A percentile compares a stretch with the other conserved stretches of the same genome.
These are phyloP conservation scores for Melopsittacus undulatus DNA, from an alignment of 2,797 vertebrate species.

Conservation along the genomic window DNA sequence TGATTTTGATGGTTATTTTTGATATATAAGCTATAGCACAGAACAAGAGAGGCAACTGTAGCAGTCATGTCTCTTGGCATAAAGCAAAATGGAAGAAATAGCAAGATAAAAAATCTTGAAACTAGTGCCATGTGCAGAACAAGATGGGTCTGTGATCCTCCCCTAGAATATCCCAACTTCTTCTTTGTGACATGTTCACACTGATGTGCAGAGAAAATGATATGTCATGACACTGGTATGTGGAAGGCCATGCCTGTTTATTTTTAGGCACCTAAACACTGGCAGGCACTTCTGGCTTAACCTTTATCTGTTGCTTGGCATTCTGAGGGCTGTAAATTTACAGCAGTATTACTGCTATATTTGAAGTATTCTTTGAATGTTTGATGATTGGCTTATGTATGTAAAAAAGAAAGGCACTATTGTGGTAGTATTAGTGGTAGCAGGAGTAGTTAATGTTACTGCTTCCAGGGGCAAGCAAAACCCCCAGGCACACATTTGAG, in stretches of 20 bases:
- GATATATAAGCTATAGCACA: neutral
- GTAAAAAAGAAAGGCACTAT: neutral
- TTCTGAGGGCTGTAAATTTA: constrained; percentile 23
- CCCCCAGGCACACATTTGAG: neutral
- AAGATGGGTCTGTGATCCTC: neutral
- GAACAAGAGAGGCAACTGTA: neutral
- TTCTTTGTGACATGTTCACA: neutral
- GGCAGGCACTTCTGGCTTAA: constrained; percentile 61
- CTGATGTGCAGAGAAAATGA: constrained; percentile 28
- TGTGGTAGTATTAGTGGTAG: neutral
- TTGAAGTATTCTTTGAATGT: constrained; percentile 32
- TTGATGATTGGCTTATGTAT: neutral
- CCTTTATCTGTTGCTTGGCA: constrained; percentile 62
- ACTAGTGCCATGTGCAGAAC: neutral
- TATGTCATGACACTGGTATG: constrained; percentile 50
- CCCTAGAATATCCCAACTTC: neutral
- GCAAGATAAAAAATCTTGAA: neutral
- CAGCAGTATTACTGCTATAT: constrained; percentile 5
- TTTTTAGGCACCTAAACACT: constrained; percentile 63
- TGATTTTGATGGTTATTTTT: neutral
- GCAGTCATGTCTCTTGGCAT: neutral
- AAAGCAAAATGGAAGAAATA: neutral
- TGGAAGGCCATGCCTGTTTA: constrained; percentile 35
- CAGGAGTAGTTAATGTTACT: neutral
- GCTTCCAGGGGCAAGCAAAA: neutral